phyloP scores from a whole-genome alignment of 2,888 invertebrate genomes.

The Euzetes globulus region DNA sequence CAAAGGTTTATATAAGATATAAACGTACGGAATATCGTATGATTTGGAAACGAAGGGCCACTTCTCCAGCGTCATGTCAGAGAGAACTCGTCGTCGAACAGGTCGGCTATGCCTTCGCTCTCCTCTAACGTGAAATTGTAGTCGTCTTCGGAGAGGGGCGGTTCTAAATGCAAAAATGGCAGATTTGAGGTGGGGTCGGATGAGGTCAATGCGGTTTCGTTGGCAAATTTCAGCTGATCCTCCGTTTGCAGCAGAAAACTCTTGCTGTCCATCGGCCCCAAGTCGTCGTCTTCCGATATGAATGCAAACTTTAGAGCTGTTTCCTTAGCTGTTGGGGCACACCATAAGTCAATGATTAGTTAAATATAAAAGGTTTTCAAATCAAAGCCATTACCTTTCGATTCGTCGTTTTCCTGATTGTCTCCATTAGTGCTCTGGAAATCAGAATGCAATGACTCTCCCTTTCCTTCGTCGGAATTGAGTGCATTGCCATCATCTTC shows the following conservation, averaged over 20 bases:
- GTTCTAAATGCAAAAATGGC: constrained; percentile 73
- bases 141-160: constrained; percentile 47
- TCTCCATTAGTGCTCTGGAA: neutral
- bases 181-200: constrained; percentile 34
- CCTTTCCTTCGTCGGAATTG: constrained; percentile 43
- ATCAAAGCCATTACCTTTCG: constrained; percentile 10
- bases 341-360: no score
- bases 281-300: constrained; percentile 67
- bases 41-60: neutral
- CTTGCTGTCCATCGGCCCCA: constrained; percentile 63
- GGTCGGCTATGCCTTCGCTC: constrained; percentile 47
- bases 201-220: constrained; percentile 39
- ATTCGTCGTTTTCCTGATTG: constrained; percentile 14
- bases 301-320: constrained; percentile 51
- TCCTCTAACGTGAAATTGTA: constrained; percentile 47
- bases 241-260: constrained; percentile 56
- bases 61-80: neutral
- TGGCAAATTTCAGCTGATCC: constrained; percentile 53
- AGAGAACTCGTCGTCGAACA: constrained; percentile 46
- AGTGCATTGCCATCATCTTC: constrained; percentile 55
- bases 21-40: neutral
- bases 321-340: neutral
- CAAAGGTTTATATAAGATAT: neutral
- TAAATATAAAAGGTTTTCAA: no score
- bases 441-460: constrained; percentile 13